A percentile compares a stretch with the other conserved stretches of the same genome.
phyloP scores from a whole-genome alignment of 2,797 vertebrate genomes.

The Chaunax sp. region DNA sequence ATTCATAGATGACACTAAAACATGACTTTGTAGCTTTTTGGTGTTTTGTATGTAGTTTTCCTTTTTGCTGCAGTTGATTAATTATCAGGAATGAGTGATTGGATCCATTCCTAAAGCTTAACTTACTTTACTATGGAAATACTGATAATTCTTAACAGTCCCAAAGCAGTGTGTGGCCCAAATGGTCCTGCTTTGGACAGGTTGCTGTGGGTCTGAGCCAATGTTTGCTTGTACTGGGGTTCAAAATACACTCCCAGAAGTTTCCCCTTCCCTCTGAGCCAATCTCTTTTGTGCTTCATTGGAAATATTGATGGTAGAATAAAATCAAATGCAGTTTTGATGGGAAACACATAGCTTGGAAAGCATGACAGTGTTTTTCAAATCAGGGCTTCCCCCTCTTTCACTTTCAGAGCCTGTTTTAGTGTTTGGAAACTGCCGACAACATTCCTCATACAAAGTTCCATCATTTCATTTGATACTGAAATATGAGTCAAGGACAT shows the following conservation, averaged over 20 bases:
- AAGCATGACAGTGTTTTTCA: constrained; percentile 63
- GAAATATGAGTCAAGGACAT: constrained; percentile 65
- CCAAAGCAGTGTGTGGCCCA: constrained; percentile 53
- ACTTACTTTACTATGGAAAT: constrained; percentile 70
- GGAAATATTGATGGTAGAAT: constrained; percentile 69
- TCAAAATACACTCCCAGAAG: constrained; percentile 47
- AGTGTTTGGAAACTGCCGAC: constrained; percentile 55
- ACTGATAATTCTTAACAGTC: constrained; percentile 66
- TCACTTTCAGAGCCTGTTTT: constrained; percentile 65
- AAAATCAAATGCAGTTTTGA: constrained; percentile 72
- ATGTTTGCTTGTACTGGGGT: constrained; percentile 73
- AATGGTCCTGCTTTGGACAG: constrained; percentile 33
- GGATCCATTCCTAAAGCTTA: constrained; percentile 49
- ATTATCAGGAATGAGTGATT: constrained; percentile 47
- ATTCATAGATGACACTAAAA: constrained; percentile 12
- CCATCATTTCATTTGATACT: constrained; percentile 75
- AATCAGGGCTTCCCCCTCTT: constrained; percentile 75
- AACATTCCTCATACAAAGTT: constrained; percentile 66
- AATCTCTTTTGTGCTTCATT: constrained; percentile 53
- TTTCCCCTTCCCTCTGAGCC: constrained; percentile 32
- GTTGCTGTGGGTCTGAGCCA: constrained; percentile 49
- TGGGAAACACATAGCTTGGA: constrained; percentile 74
- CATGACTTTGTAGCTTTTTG: constrained; percentile 16
- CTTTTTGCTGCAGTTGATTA: constrained; percentile 53
- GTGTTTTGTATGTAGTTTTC: constrained; percentile 17